Evolutionary conservation across 2,113 vertebrate species (phyloP), one percentile per base, ranked within the genome.

Genomic region (Ursus arctos): DNA sequence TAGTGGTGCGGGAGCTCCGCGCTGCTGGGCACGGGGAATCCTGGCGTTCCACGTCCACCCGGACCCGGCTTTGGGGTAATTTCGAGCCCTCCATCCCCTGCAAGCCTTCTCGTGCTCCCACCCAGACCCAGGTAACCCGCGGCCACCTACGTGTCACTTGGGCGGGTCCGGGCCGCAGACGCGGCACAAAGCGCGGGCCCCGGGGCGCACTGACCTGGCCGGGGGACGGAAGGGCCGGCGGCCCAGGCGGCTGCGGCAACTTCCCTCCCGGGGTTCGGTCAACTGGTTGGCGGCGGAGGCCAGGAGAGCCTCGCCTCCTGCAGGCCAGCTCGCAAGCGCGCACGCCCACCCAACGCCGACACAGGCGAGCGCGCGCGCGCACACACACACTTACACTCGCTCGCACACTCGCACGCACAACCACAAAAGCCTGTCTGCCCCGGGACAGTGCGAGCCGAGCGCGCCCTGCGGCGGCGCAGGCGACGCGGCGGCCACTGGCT

Each of bases 131-230:
- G 88, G 88, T 96, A 94, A 84, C 86, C 33, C 9, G n/a, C 77
- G 83, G 61, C 88, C 86, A 95, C 97, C 94, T 82, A 95, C 94
- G 97, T 97, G 97, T 97, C 97, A 91, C 89, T 94, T 53, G 83
- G 84, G 88, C 40, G 85, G 92, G 51, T 53, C 72, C 79, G 18
- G 15, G 61, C 47, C n/a, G 57, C 59, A 31, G 76, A 55, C 90
- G 71, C 65, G 5, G 94, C 59, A 33, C 59, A 43, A 26, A 59
- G 90, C 67, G 24, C n/a, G 51, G 36, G 59, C 40, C 61, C 94
- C 71, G 10, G 49, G 69, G 82, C 67, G 49, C 97, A 97, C 98
- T 86, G 85, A 98, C 98, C 96, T 97, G 98, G 79, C 63, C 57
- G 12, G 31, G 85, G 31, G 26, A 72, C 86, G 1, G 67, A 83